Percentiles rank a stretch among this genome's conserved stretches.
These are phyloP conservation scores for Phallusia fumigata DNA, from an alignment of 23 tunicate species.

Conservation along the genomic window DNA sequence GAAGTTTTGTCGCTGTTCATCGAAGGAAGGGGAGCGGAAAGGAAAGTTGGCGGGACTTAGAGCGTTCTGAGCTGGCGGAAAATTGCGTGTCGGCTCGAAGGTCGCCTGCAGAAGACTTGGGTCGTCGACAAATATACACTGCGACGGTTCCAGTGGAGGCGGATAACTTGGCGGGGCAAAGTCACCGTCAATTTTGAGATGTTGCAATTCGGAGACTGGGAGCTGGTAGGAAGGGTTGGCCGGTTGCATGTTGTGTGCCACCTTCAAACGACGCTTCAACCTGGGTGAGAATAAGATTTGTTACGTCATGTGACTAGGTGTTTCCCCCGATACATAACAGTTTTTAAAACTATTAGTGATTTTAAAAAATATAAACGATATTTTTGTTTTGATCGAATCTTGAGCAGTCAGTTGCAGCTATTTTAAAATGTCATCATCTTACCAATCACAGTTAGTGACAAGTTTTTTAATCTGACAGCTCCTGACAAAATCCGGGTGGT, in stretches of 20 bases:
- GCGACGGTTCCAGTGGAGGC: not conserved
- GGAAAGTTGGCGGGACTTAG: slow-evolving; percentile 1
- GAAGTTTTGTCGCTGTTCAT: not conserved
- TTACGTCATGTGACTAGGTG: not conserved
- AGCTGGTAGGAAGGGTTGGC: slow-evolving; percentile 8
- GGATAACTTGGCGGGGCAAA: not conserved
- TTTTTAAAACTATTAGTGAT: too few relatives aligned
- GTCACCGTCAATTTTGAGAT: slow-evolving; percentile 34
- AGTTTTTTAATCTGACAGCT: too few relatives aligned
- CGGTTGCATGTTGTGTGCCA: slow-evolving; percentile 25
- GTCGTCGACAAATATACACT: not conserved
- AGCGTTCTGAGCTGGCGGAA: not conserved
- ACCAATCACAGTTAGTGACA: too few relatives aligned
- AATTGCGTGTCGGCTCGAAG: not conserved
- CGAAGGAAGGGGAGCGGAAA: not conserved
- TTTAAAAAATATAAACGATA: too few relatives aligned
- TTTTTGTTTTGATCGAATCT: too few relatives aligned
- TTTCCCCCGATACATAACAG: too few relatives aligned
- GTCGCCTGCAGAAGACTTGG: not conserved
- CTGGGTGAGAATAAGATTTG: not conserved
- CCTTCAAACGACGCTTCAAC: slow-evolving; percentile 33
- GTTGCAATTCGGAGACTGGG: slow-evolving; percentile 41
- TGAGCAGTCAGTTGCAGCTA: too few relatives aligned
- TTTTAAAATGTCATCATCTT: too few relatives aligned
- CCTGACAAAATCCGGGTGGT: too few relatives aligned